These are phyloP conservation scores for Cyanoramphus novaezelandiae DNA, from an alignment of 2,113 vertebrate genomes.

Conservation along the genomic window DNA sequence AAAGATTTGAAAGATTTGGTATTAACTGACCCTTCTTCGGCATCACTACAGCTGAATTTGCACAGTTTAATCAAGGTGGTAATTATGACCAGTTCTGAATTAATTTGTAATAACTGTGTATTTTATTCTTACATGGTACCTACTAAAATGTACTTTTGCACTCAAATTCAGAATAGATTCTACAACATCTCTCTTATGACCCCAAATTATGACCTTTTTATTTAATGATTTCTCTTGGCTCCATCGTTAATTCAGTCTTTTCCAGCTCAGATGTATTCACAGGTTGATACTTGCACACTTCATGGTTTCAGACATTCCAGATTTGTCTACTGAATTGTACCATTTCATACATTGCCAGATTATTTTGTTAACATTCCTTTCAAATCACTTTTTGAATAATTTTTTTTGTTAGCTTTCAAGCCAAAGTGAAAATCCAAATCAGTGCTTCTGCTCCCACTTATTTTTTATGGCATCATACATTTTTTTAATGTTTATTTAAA, in stretches of 20 bases:
- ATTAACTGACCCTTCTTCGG: background rate
- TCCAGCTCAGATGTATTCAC: background rate
- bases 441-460: background rate
- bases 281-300: background rate
- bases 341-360: background rate
- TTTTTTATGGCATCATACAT: background rate
- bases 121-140: background rate
- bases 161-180: background rate
- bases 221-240: background rate
- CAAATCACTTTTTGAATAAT: slow-evolving; percentile 8
- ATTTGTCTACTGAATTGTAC: background rate
- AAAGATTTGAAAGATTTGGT: background rate
- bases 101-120: background rate
- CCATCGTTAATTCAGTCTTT: slow-evolving; percentile 1
- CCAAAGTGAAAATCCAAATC: background rate
- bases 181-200: background rate
- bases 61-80: background rate
- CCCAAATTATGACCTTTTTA: background rate
- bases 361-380: background rate
- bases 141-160: background rate
- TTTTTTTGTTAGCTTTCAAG: background rate
- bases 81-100: background rate
- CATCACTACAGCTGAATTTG: background rate
- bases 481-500: background rate
- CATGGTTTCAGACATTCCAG: background rate